Evolutionary conservation across 1,140 invertebrate genomes (phyloP).

Genomic region (Meteorus sp.): DNA sequence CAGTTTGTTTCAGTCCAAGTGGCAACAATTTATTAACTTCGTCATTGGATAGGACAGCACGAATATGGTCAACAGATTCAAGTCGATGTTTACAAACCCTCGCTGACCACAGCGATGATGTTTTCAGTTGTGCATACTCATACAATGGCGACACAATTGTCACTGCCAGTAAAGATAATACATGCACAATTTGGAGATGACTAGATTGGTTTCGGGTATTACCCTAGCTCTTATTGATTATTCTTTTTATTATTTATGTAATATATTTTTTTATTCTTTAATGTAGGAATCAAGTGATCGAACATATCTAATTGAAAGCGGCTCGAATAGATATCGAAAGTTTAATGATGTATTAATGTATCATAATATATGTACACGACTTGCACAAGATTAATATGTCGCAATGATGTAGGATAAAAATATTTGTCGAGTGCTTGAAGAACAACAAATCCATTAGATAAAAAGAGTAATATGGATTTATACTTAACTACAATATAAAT

Average conservation of each 20-base stretch:
- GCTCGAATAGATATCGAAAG: too few species aligned
- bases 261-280: constrained; percentile 38
- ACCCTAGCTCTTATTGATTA: constrained; percentile 39
- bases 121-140: constrained; percentile 79
- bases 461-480: too few species aligned
- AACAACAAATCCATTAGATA: too few species aligned
- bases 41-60: constrained; percentile 72
- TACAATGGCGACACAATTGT: constrained; percentile 76
- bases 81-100: constrained; percentile 72
- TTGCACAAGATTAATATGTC: too few species aligned
- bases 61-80: constrained; percentile 73
- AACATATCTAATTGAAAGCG: too few species aligned
- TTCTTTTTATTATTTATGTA: constrained; percentile 38
- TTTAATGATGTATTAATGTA: too few species aligned
- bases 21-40: constrained; percentile 72
- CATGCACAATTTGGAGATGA: constrained; percentile 73
- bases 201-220: constrained; percentile 65
- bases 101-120: constrained; percentile 74
- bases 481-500: too few species aligned
- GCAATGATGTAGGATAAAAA: too few species aligned
- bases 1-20: constrained; percentile 79
- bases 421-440: too few species aligned
- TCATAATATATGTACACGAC: too few species aligned
- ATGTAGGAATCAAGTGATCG: too few species aligned
- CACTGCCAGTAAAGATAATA: constrained; percentile 76